phyloP scores from a whole-genome alignment of 2,797 vertebrate species.

The Anas bernieri region DNA sequence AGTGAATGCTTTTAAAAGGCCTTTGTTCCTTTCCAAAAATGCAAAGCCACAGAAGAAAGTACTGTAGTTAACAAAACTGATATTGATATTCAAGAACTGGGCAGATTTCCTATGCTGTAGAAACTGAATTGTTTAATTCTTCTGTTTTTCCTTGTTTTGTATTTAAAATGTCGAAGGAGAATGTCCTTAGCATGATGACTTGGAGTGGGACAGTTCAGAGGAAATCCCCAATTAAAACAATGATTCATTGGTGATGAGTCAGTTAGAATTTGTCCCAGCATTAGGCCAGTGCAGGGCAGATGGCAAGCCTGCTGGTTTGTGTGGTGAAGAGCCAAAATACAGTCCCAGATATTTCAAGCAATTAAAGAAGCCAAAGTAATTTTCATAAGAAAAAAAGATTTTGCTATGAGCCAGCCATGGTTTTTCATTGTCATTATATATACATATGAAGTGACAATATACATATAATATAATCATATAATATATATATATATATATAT shows the following conservation, averaged over 20 bases:
- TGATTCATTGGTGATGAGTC: conserved; percentile 22
- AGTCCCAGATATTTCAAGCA: background rate
- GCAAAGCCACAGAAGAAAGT: background rate
- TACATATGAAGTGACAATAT: too few species aligned
- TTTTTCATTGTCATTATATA: background rate
- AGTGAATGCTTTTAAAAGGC: background rate
- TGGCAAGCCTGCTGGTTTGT: background rate
- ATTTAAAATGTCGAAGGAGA: background rate
- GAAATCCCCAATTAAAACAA: conserved; percentile 36
- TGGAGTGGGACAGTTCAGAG: background rate
- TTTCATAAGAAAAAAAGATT: background rate
- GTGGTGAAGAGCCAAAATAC: background rate
- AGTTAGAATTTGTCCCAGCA: conserved; percentile 2
- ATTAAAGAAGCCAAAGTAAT: background rate
- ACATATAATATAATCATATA: background rate
- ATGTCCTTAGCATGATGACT: background rate
- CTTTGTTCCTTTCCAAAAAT: background rate
- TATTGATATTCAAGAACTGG: background rate
- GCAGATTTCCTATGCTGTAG: background rate
- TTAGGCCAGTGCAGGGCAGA: background rate
- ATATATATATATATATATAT: background rate
- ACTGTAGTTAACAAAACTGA: background rate
- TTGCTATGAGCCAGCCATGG: background rate
- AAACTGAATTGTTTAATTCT: background rate
- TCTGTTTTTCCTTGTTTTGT: background rate